Percentiles rank a stretch among this genome's conserved stretches.
Evolutionary conservation across 2,113 vertebrate species (phyloP).

Genomic region (Rhinogobius similis): DNA sequence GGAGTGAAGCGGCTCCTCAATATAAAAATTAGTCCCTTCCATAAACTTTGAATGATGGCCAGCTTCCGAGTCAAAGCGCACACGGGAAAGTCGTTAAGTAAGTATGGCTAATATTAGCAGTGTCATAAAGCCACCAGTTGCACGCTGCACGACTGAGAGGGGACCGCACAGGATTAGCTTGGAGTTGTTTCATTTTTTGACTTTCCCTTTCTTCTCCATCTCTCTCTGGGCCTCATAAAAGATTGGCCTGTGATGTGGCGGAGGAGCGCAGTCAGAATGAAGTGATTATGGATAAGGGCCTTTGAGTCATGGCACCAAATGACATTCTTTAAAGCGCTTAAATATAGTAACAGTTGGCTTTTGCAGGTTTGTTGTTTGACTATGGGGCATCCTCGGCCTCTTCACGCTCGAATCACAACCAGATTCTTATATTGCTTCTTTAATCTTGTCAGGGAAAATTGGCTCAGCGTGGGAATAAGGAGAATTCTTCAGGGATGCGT

Average conservation of each 20-base stretch:
- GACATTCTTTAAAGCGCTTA: conserved; percentile 77
- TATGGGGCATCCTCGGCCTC: conserved; percentile 76
- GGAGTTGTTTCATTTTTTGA: conserved; percentile 66
- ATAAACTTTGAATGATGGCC: conserved; percentile 45
- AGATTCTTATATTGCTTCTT: conserved; percentile 74
- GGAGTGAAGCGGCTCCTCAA: conserved; percentile 10
- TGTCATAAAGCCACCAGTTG: conserved; percentile 27
- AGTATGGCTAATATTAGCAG: conserved; percentile 55
- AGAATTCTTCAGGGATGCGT: conserved; percentile 64
- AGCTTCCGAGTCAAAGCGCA: conserved; percentile 29
- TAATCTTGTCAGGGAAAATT: conserved; percentile 77
- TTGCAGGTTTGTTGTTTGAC: conserved; percentile 75
- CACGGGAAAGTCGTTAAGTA: conserved; percentile 29
- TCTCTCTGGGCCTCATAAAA: conserved; percentile 69
- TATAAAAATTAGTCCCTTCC: conserved; percentile 30
- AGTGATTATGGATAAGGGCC: conserved; percentile 79
- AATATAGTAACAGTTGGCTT: conserved; percentile 79
- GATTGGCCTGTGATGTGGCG: conserved; percentile 79
- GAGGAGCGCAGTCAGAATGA: conserved; percentile 76
- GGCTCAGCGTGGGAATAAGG: conserved; percentile 78
- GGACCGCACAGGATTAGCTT: conserved; percentile 50
- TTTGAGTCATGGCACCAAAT: conserved; percentile 76
- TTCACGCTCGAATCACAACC: conserved; percentile 74
- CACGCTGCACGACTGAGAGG: conserved; percentile 42
- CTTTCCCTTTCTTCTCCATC: conserved; percentile 53